These are phyloP conservation scores for Poecilia latipinna DNA, from an alignment of 2,113 vertebrate genomes.

Conservation along the genomic window DNA sequence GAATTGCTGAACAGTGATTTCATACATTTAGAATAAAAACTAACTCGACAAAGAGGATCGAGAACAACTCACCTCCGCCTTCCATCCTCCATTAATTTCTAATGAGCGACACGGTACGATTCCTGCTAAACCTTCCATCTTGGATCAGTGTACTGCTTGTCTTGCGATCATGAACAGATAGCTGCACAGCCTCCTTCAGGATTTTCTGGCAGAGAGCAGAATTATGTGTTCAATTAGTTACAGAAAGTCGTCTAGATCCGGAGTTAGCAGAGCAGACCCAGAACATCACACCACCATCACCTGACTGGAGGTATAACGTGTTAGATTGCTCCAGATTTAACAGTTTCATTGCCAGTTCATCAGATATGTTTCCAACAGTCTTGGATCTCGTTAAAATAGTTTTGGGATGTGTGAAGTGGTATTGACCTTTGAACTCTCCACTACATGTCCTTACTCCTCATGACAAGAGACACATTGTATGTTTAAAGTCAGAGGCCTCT, in stretches of 20 bases:
- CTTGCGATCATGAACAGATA: background rate
- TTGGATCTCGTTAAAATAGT: too few relatives aligned
- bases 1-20: constrained; percentile 31
- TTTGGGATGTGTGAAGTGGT: too few relatives aligned
- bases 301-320: background rate
- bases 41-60: background rate
- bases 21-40: background rate
- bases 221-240: background rate
- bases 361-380: too few relatives aligned
- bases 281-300: background rate
- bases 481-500: background rate
- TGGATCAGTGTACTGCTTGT: background rate
- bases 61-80: background rate
- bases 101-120: background rate
- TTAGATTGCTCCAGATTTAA: too few relatives aligned
- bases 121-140: background rate
- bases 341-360: too few relatives aligned
- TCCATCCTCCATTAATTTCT: too few relatives aligned
- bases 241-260: background rate
- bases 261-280: background rate
- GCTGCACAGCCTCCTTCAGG: background rate
- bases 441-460: background rate
- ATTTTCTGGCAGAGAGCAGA: background rate
- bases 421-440: too few relatives aligned
- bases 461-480: background rate